Base-by-base conservation (phyloP, 2,113 vertebrate genomes). In the Tautogolabrus adspersus region DNA sequence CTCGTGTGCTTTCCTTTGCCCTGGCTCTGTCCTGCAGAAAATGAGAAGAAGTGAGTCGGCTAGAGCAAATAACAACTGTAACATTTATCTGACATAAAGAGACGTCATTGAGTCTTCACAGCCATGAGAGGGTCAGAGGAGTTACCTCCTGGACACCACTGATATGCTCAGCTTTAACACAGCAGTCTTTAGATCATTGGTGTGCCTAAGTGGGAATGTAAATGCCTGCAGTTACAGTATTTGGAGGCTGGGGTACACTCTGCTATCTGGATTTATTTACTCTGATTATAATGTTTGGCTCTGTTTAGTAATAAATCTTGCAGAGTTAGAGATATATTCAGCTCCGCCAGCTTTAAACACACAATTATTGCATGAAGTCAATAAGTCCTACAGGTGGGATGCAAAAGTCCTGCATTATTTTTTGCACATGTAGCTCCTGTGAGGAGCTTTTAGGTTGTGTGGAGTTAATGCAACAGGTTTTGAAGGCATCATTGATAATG, bases 31-130 rank as follows among this genome's bases (percentile, higher is more conserved):
- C 82, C 79, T 56, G 34, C 69, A 57, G 72, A 81, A 81, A 88
- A 86, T 83, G 67, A 86, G 54, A 74, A 72, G 61, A 68, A 82
- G 18, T 51, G 75, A 73, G 81, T 81, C 42, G 0, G 79, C 79
- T 61, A 75, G 57, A 68, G 67, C 65, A 91, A 88, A 83, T 87
- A 89, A 81, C 75, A 57, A 81, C 62, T 72, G 71, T 81, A 77
- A 69, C 72, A 81, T 85, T 89, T 85, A 87, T 86, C 72, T 86
- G 82, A 69, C 74, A 81, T 70, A 76, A 79, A 81, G 79, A 82
- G 72, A 69, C 82, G 82, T 77, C 85, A 81, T 58, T 74, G 72
- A 84, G 74, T 63, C 57, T 65, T 63, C 15, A 55, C 55, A 86
- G 68, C 72, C 70, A 60, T 72, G 66, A 76, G 79, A 79, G 60